Percentiles rank a stretch among this genome's conserved stretches.
Evolutionary conservation across 2,888 invertebrate species (phyloP).

Genomic region (Catocala sponsa): DNA sequence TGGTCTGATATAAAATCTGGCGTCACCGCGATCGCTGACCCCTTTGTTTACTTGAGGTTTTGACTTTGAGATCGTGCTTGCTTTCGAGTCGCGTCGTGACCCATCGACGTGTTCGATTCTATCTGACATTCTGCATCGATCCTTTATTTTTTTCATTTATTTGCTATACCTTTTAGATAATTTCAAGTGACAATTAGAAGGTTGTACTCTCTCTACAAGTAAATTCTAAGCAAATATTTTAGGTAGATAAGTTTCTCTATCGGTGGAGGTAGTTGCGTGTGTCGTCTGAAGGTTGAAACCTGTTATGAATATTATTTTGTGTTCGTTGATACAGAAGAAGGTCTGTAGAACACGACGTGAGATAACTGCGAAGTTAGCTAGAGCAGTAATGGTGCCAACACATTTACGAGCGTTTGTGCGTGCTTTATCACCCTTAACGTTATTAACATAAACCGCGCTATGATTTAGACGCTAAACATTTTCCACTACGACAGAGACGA

Average conservation of each 20-base stretch:
- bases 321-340: conserved; percentile 42
- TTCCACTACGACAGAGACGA: conserved; percentile 59
- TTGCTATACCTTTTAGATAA: conserved; percentile 17
- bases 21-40: conserved; percentile 53
- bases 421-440: conserved; percentile 74
- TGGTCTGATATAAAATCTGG: conserved; percentile 42
- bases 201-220: conserved; percentile 3
- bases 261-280: conserved; percentile 16
- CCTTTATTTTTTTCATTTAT: conserved; percentile 26
- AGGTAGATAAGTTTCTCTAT: conserved; percentile 14
- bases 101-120: conserved; percentile 33
- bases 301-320: conserved; percentile 48
- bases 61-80: conserved; percentile 44
- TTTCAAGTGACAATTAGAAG: conserved; percentile 8
- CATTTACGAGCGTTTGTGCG: conserved; percentile 74
- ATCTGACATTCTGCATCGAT: conserved; percentile 23
- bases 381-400: conserved; percentile 59
- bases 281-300: conserved; percentile 41
- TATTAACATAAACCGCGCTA: conserved; percentile 73
- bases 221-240: conserved; percentile 14
- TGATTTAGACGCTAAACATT: conserved; percentile 63
- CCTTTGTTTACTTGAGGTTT: conserved; percentile 51
- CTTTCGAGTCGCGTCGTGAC: conserved; percentile 34
- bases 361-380: conserved; percentile 59
- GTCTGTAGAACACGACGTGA: conserved; percentile 58